phyloP scores from a whole-genome alignment of 2,888 invertebrate genomes.

The Platycheirus rosarum region DNA sequence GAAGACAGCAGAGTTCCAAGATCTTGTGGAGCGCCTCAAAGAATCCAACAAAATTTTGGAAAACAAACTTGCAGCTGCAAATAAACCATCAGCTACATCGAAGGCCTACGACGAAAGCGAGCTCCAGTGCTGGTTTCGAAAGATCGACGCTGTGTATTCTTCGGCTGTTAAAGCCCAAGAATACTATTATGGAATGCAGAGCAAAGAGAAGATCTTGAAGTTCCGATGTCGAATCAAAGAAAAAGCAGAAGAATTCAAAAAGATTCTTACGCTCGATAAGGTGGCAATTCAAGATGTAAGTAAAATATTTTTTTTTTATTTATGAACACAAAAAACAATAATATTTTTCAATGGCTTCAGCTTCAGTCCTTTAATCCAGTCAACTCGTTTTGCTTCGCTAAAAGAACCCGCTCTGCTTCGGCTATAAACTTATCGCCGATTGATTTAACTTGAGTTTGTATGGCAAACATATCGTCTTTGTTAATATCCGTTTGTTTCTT shows the following conservation, averaged over 20 bases:
- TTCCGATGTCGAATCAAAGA: conserved; percentile 79
- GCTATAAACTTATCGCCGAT: conserved; percentile 87
- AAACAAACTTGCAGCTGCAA: conserved; percentile 72
- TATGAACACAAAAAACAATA: conserved; percentile 17
- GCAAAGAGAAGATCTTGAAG: conserved; percentile 79
- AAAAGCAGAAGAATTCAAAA: conserved; percentile 77
- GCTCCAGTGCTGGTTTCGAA: conserved; percentile 79
- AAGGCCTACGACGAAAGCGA: conserved; percentile 77
- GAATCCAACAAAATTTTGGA: conserved; percentile 77
- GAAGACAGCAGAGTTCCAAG: conserved; percentile 79
- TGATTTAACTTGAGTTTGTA: conserved; percentile 88
- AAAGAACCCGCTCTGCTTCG: conserved; percentile 86
- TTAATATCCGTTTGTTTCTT: conserved; percentile 88
- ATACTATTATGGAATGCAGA: conserved; percentile 78
- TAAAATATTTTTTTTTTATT: conserved; percentile 37
- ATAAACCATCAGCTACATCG: conserved; percentile 63
- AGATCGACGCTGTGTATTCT: conserved; percentile 79
- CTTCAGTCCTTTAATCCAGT: conserved; percentile 83
- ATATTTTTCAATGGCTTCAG: not conserved
- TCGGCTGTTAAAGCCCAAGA: conserved; percentile 78
- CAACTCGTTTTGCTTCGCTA: conserved; percentile 90
- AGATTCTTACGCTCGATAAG: conserved; percentile 77
- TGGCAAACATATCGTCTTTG: conserved; percentile 87
- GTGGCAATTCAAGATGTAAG: conserved; percentile 77
- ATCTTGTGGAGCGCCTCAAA: conserved; percentile 79